Evolutionary conservation across 2,797 vertebrate genomes (phyloP).

Genomic region (Danio albolineatus): DNA sequence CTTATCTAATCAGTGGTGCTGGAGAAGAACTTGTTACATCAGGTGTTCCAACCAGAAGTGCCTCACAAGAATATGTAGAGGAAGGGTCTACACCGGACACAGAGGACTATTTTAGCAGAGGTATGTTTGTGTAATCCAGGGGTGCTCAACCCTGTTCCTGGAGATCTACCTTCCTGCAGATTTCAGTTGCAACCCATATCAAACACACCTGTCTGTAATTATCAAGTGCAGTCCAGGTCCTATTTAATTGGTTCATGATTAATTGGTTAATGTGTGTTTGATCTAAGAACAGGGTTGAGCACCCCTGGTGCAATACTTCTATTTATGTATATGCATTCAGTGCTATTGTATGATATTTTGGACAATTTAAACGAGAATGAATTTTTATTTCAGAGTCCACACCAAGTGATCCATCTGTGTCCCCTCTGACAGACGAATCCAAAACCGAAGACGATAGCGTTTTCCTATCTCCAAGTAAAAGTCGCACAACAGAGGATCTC

Average conservation of each 20-base stretch:
- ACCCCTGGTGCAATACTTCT: neutral
- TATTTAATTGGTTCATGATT: too few relatives aligned
- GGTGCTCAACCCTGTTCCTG: too few relatives aligned
- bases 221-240: too few relatives aligned
- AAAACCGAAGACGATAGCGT: conserved; percentile 92
- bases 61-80: conserved; percentile 86
- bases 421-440: conserved; percentile 91
- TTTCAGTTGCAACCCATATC: too few relatives aligned
- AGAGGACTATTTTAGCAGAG: conserved; percentile 92
- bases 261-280: too few relatives aligned
- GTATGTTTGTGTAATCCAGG: conserved; percentile 67
- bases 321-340: neutral
- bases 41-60: conserved; percentile 96
- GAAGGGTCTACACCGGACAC: conserved; percentile 84
- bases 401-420: conserved; percentile 90
- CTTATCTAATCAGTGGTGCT: conserved; percentile 85
- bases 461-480: conserved; percentile 93
- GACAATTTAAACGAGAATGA: neutral
- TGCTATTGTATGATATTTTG: neutral
- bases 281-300: too few relatives aligned
- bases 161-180: too few relatives aligned
- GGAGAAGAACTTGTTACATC: conserved; percentile 86
- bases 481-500: conserved; percentile 96
- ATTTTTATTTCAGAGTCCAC: conserved; percentile 84
- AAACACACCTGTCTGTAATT: too few relatives aligned